These are phyloP conservation scores for Sesia apiformis DNA, from an alignment of 2,888 invertebrate genomes.

Conservation along the genomic window DNA sequence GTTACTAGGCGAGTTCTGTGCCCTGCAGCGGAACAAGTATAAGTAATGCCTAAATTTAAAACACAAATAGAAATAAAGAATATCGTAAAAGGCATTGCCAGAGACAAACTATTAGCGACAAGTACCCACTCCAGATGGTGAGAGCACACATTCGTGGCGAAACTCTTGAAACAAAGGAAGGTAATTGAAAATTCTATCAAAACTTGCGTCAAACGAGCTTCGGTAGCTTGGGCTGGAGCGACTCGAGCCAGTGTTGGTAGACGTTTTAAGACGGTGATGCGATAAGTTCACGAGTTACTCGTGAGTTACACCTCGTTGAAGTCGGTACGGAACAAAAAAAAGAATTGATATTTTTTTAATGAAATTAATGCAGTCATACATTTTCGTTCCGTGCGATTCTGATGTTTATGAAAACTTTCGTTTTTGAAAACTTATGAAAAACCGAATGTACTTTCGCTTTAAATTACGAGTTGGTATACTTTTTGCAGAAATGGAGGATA, in stretches of 20 bases:
- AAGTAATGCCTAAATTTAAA: no score
- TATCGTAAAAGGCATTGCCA: conserved; percentile 2
- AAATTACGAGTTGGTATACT: no score
- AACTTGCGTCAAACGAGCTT: conserved; percentile 57
- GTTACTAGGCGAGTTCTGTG: no score
- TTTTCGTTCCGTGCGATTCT: no score
- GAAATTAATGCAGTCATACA: no score
- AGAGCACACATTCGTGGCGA: conserved; percentile 23
- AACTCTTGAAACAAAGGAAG: conserved; percentile 66
- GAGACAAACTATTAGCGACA: conserved; percentile 9
- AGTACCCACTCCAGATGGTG: conserved; percentile 4
- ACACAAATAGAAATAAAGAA: not conserved
- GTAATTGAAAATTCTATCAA: conserved; percentile 75
- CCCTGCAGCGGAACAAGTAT: no score
- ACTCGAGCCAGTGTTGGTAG: not conserved
- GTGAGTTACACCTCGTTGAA: not conserved
- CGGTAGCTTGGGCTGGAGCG: conserved; percentile 9
- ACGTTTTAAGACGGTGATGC: not conserved
- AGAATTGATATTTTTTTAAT: no score
- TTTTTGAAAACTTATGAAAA: no score
- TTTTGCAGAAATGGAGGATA: no score
- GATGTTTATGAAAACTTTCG: no score
- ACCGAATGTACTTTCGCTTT: no score
- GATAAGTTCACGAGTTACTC: not conserved
- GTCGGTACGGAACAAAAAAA: not conserved